These are phyloP conservation scores for Cotesia typhae DNA, from an alignment of 1,140 invertebrate species.

Conservation along the genomic window DNA sequence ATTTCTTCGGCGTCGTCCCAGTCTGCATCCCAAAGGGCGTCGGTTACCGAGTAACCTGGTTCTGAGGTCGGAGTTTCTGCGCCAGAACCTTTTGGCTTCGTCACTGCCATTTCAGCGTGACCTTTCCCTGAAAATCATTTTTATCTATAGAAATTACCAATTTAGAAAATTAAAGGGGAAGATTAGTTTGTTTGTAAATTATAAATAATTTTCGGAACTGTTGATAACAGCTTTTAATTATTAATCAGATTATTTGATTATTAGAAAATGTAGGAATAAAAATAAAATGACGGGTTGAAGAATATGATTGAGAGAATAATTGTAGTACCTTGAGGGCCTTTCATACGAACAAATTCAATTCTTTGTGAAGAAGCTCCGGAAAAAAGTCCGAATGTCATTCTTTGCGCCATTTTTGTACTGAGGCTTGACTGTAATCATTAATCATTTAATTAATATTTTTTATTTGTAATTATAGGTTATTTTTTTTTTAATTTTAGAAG, in stretches of 20 bases:
- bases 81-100: slow-evolving; percentile 87
- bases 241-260: too few species aligned
- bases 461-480: too few species aligned
- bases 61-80: slow-evolving; percentile 96
- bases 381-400: slow-evolving; percentile 94
- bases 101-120: slow-evolving; percentile 97
- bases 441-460: too few species aligned
- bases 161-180: too few species aligned
- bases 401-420: slow-evolving; percentile 93
- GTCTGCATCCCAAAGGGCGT: slow-evolving; percentile 83
- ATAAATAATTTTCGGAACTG: too few species aligned
- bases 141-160: background rate
- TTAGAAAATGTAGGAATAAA: too few species aligned
- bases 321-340: slow-evolving; percentile 82
- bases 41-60: slow-evolving; percentile 83
- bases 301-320: background rate
- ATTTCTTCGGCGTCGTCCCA: slow-evolving; percentile 88
- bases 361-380: slow-evolving; percentile 80
- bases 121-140: slow-evolving; percentile 75
- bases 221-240: too few species aligned
- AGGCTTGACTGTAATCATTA: slow-evolving; percentile 81
- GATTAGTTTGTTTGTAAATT: background rate
- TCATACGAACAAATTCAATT: slow-evolving; percentile 97
- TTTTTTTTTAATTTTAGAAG: too few species aligned
- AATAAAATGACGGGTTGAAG: background rate